Evolutionary conservation across 2,113 vertebrate genomes (phyloP), one percentile per base, ranked within the genome.

Genomic region (Neolamprologus sp.): DNA sequence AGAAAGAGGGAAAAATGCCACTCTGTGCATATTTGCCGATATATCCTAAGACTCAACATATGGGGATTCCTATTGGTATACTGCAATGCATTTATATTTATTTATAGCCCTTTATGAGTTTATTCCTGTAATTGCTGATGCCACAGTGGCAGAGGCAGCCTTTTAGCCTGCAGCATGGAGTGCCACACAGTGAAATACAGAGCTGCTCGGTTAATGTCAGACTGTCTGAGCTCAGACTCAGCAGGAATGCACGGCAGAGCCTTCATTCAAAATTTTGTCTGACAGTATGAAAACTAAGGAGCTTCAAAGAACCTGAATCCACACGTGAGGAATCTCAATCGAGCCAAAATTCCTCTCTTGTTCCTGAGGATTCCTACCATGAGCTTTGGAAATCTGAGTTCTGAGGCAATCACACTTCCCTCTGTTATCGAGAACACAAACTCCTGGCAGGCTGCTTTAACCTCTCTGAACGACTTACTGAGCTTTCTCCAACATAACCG

Each of bases 211-310:
- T 42, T 42, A 23, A 26, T 45, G 65, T 42, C n/a, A 71, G 65
- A 71, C 65, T 71, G 12, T 23, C 26, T 58, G 55, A 58, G 55
- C 26, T 58, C 26, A 31, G 26, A 58, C 26, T 58, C 55, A 57
- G 54, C 23, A 9, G 16, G 31, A 33, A 10, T 63, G 0, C 31
- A 65, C 2, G 4, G 0, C 60, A 37, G 60, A 65, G 19, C 10
- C 19, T 68, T 68, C 63, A 68, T 68, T 37, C 33, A 40, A 9
- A 16, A 42, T 71, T 42, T 71, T 23, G 35, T 23, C n/a, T 0
- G 16, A 1, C 0, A 35, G 19, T 37, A 42, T 9, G 21, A 71
- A 71, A 31, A 71, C 1, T 9, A 0, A 9, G 7, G 12, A 71
- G n/a, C 13, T 42, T 71, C 63, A 23, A 6, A 1, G 3, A 54